Conservation (phyloP, 2,888 invertebrate species). For the Agrotis clavis region DNA sequence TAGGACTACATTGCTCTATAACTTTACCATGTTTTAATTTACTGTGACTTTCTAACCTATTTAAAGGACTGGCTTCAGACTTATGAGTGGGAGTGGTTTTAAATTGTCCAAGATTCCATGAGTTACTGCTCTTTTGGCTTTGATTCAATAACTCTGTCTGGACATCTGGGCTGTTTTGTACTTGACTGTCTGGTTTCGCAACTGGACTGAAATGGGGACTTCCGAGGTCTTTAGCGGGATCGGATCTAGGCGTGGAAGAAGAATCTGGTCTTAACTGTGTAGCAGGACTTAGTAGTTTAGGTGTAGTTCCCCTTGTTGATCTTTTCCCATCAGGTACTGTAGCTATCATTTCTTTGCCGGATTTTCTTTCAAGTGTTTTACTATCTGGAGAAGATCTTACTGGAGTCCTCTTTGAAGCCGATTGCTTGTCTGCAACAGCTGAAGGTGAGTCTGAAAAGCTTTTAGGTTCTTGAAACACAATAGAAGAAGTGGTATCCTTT, state of each 20-base stretch:
- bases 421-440: conserved; percentile 66
- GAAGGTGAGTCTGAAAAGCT: conserved; percentile 77
- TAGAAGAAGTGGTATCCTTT: conserved; percentile 76
- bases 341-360: conserved; percentile 71
- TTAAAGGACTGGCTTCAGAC: conserved; percentile 88
- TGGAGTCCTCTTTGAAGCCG: conserved; percentile 64
- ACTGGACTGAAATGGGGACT: conserved; percentile 88
- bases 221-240: conserved; percentile 81
- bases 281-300: conserved; percentile 84
- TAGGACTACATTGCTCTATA: conserved; percentile 88
- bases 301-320: conserved; percentile 75
- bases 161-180: conserved; percentile 86
- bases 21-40: conserved; percentile 86
- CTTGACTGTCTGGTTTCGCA: conserved; percentile 87
- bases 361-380: conserved; percentile 73
- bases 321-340: conserved; percentile 73
- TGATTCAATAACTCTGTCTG: conserved; percentile 77
- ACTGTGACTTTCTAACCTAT: conserved; percentile 83
- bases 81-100: conserved; percentile 87
- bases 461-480: conserved; percentile 85
- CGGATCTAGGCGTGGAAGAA: conserved; percentile 86
- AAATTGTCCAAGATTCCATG: conserved; percentile 86
- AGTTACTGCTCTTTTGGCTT: conserved; percentile 75
- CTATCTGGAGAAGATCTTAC: conserved; percentile 78
- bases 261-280: conserved; percentile 86